phyloP scores from a whole-genome alignment of 2,888 invertebrate species.

The Lasius platythorax region DNA sequence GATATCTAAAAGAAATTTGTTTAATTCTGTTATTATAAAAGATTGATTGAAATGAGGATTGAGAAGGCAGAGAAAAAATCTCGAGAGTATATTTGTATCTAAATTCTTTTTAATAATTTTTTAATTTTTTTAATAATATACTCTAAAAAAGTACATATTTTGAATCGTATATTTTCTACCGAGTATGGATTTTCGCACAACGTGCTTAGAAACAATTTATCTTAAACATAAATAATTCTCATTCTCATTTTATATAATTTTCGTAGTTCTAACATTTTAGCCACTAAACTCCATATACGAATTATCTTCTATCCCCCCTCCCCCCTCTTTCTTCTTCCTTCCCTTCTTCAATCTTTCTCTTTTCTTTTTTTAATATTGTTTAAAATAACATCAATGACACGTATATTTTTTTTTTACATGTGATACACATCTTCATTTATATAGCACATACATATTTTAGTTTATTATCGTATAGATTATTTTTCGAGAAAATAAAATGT shows the following conservation, averaged over 20 bases:
- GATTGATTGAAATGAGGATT: background rate
- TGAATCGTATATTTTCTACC: background rate
- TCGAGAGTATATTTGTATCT: background rate
- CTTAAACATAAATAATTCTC: background rate
- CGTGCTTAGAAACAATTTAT: constrained; percentile 5
- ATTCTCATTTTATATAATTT: background rate
- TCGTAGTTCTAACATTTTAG: background rate
- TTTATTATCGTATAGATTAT: background rate
- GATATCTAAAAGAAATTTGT: background rate
- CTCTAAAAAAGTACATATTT: background rate
- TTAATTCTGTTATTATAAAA: background rate
- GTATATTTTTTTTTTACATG: constrained; percentile 1
- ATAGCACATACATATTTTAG: background rate
- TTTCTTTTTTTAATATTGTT: constrained; percentile 8
- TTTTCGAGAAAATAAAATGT: background rate
- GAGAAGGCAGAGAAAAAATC: background rate
- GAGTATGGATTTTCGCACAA: background rate
- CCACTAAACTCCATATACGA: background rate
- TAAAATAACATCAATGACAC: background rate
- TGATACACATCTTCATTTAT: background rate
- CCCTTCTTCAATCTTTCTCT: background rate
- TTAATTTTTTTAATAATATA: background rate
- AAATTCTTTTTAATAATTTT: background rate
- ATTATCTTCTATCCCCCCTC: background rate
- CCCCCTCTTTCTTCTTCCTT: background rate